Evolutionary conservation across 2,113 vertebrate genomes (phyloP), one percentile per base, ranked within the genome.

Genomic region (Baryphthengus martii): DNA sequence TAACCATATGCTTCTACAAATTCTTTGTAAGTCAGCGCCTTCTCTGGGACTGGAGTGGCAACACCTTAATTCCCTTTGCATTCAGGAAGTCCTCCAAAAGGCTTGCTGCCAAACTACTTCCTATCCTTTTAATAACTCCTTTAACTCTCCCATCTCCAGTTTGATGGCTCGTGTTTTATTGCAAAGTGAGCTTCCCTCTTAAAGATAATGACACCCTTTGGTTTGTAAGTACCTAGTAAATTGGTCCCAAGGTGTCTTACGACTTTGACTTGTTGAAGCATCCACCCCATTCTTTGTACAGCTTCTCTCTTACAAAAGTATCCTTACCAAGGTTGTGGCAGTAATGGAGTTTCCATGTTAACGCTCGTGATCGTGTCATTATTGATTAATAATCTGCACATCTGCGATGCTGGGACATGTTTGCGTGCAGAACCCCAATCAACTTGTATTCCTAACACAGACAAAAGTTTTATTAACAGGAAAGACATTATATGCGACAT

Each of bases 101-200:
- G 18, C 47, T 89, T 67, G 55, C 55, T 87, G 87, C 70, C 79
- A 89, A 65, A 42, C 40, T 19, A 62, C 86, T 89, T 89, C 68
- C 37, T 53, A 72, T 31, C 52, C 49, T 96, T 97, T 96, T 92
- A 97, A 92, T 95, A 96, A 96, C 93, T 95, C 90, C 90, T 96
- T 94, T 95, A 96, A 95, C 90, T 97, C 90, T 84, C 83, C 90
- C 76, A 93, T 92, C 96, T 92, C 92, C 83, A 92, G 25, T 89
- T 95, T 97, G 93, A 97, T 95, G 66, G 83, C 65, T 81, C 50
- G 40, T 67, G 8, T 76, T 97, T 96, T 96, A 97, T 53, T 95
- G 92, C 90, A 93, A 76, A 90, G 86, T 90, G 90, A 97, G 90
- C 58, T 88, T 93, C 92, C 83, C 90, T 85, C 80, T 95, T 89